Evolutionary conservation across 2,113 vertebrate genomes (phyloP), one percentile per base, ranked within the genome.

Genomic region (Festucalex cinctus): DNA sequence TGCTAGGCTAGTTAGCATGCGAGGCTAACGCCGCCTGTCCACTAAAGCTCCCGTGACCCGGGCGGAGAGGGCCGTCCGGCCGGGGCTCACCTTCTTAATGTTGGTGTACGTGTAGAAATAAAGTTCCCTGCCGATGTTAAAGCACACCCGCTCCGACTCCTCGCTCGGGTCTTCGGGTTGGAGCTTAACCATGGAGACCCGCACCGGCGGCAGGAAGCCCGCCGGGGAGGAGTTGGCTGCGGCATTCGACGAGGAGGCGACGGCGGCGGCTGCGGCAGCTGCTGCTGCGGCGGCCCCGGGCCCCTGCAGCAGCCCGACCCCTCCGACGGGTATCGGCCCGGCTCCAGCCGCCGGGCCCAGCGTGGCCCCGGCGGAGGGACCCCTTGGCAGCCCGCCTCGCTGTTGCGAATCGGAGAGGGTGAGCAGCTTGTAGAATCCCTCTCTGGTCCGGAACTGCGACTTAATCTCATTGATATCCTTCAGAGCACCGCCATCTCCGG

Each of bases 391-490:
- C 24, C 94, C 93, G 66, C 91, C 93, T 73, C 92, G 88, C 85
- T 93, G 92, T 83, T 92, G 91, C 16, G 92, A 93, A 81, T 93
- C 92, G 0, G 92, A 93, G 83, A 93, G 91, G 61, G 94, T 94
- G 66, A 96, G 92, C 88, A 96, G 93, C 78, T 95, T 94, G 91
- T 96, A 96, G 81, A 94, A 94, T 68, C 94, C 94, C 88, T 95
- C 94, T 63, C 95, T 91, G 80, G 95, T 96, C 77, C 95, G 91
- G 87, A 96, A 95, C 92, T 95, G 95, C 58, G 93, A 95, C 89
- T 96, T 96, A 84, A 96, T 94, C 88, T 96, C 95, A 88, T 93
- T 91, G 81, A 94, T 91, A 92, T 94, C 93, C 83, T 93, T 93
- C 89, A 94, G 89, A 83, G 91, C 86, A 78, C 92, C 89, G 84